Evolutionary conservation across 2,888 invertebrate genomes (phyloP).

Genomic region (Pterostichus niger): DNA sequence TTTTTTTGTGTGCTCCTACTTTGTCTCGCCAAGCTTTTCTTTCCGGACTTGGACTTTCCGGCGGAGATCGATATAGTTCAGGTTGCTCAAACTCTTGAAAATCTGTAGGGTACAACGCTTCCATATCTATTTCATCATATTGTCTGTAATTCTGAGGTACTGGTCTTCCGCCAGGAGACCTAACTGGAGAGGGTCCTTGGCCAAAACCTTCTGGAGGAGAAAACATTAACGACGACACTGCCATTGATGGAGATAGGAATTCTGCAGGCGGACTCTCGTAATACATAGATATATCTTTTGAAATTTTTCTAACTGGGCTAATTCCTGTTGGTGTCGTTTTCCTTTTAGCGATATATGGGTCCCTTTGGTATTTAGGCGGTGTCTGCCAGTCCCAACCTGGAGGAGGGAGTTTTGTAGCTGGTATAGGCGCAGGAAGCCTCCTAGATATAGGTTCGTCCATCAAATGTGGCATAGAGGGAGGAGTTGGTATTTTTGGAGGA

Average conservation of each 20-base stretch:
- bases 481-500: slow-evolving; percentile 16
- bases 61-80: background rate
- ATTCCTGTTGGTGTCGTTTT: background rate
- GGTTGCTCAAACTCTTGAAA: background rate
- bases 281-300: slow-evolving; percentile 1
- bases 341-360: slow-evolving; percentile 3
- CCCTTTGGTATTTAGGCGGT: too few relatives aligned
- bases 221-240: background rate
- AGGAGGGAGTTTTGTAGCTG: background rate
- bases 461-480: slow-evolving; percentile 45
- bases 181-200: background rate
- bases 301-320: background rate
- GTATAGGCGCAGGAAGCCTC: slow-evolving; percentile 1
- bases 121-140: background rate
- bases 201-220: slow-evolving; percentile 2
- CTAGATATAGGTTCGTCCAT: slow-evolving; percentile 32
- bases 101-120: background rate
- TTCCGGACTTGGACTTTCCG: background rate
- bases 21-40: background rate
- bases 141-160: background rate
- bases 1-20: background rate
- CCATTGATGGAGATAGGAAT: background rate
- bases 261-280: slow-evolving; percentile 36
- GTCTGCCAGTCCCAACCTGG: too few relatives aligned
- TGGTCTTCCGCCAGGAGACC: background rate